Base-by-base conservation (phyloP, 2,888 invertebrate species). In the Temnothorax rugatulus region DNA sequence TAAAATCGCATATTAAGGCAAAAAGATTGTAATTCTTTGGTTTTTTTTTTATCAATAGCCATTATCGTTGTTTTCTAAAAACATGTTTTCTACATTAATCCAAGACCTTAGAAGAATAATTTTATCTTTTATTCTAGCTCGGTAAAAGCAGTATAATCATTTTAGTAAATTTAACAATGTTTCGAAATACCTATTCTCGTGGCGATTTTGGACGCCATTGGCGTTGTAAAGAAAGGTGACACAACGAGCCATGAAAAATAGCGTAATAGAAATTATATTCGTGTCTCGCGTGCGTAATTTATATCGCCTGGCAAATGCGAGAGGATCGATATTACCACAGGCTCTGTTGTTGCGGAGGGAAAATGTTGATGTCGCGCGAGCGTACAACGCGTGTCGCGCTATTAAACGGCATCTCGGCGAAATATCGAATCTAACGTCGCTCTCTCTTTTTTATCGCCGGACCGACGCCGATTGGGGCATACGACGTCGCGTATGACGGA, bases 351-450 rank as follows among this genome's bases (percentile, higher is more conserved):
- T 66, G 52, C 73, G 21, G 15, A 8, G 8, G 25, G 8, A 13
- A 44, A 54, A 66, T 9, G 13, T 54, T 18, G 52, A 52, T 9
- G 50, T 50, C 18, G 75, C 52, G 41, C 52, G 29, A 66, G 18
- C 18, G 64, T 38, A 21, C 15, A 47, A 75, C n/a, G 61, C 18
- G 15, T 34, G 38, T 77, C 76, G 50, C 75, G 54, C 52, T 29
- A 66, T 77, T 77, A 77, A 77, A 68, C 9, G 54, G 44, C 77
- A 57, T 68, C 57, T 41, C 29, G 29, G 15, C 15, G 44, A 29
- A 4, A 50, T 50, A 71, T 71, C 59, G 59, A 69, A 71, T 59
- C 71, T 38, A 59, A 79, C 21, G 59, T 79, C 79, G 79, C 71
- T 79, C 21, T 34, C 44, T 61, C 25, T n/a, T 21, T 69, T 66